A percentile compares a stretch with the other conserved stretches of the same genome.
Conservation (phyloP, 2,113 vertebrate genomes). For the Pachypanchax playfairii region DNA sequence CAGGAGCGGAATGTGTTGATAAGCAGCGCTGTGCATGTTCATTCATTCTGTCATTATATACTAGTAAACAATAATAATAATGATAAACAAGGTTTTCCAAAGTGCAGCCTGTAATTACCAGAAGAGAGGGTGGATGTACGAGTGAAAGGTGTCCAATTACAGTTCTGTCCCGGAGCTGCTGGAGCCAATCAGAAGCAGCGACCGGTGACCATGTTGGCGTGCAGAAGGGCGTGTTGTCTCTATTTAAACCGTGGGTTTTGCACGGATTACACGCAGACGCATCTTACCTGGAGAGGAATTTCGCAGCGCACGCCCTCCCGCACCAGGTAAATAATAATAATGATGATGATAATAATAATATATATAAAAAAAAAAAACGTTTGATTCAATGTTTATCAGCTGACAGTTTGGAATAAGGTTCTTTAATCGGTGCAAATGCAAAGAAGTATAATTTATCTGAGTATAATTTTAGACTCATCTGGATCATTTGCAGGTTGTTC, state of each 20-base stretch:
- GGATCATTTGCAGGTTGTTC: background rate
- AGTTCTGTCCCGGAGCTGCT: constrained; percentile 1
- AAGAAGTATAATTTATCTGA: too few relatives aligned
- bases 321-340: constrained; percentile 63
- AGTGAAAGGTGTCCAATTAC: constrained; percentile 44
- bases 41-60: too few relatives aligned
- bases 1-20: background rate
- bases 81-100: background rate
- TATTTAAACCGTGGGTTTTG: constrained; percentile 71
- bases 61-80: too few relatives aligned
- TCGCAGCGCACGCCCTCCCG: constrained; percentile 4
- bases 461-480: too few relatives aligned
- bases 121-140: background rate
- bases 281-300: constrained; percentile 38
- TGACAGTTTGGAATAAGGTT: too few relatives aligned
- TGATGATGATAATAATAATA: too few relatives aligned
- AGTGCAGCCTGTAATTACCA: background rate
- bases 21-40: background rate
- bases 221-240: constrained; percentile 64
- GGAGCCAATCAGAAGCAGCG: constrained; percentile 63
- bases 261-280: constrained; percentile 38
- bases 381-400: too few relatives aligned
- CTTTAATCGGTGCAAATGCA: too few relatives aligned
- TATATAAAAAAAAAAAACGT: too few relatives aligned
- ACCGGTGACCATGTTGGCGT: constrained; percentile 26